These are phyloP conservation scores for Heliconius ismenius DNA, from an alignment of 2,888 invertebrate species.

Conservation along the genomic window DNA sequence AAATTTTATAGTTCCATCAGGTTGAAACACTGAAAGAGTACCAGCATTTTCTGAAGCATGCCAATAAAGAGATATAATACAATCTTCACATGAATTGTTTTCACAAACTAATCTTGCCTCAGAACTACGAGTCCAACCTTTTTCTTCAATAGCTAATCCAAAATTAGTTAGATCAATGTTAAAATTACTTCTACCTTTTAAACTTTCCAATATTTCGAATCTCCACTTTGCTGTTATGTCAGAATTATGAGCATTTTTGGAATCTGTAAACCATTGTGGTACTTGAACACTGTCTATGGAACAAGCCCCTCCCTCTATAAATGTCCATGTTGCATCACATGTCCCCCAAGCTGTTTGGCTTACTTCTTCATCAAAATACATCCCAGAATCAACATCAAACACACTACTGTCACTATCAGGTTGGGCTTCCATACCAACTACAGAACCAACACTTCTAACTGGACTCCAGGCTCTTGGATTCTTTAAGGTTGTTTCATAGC, in stretches of 20 bases:
- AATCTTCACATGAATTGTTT: constrained; percentile 85
- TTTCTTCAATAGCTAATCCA: constrained; percentile 90
- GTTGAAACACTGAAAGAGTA: constrained; percentile 88
- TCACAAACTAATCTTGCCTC: constrained; percentile 86
- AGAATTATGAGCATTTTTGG: constrained; percentile 80
- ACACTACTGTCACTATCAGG: constrained; percentile 92
- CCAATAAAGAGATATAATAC: constrained; percentile 91
- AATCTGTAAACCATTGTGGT: constrained; percentile 90
- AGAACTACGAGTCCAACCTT: constrained; percentile 92
- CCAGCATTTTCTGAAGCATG: constrained; percentile 87
- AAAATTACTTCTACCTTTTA: constrained; percentile 82
- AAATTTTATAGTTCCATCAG: constrained; percentile 90
- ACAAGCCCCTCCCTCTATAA: constrained; percentile 91
- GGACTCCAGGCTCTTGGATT: constrained; percentile 94
- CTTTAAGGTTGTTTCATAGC: constrained; percentile 87
- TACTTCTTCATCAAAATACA: constrained; percentile 90
- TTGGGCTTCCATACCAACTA: constrained; percentile 92
- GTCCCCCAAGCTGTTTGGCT: constrained; percentile 89
- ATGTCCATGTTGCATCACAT: constrained; percentile 90
- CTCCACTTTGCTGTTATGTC: constrained; percentile 90
- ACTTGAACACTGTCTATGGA: constrained; percentile 86
- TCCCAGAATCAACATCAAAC: constrained; percentile 90
- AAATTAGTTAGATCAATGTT: constrained; percentile 82
- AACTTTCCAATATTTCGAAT: constrained; percentile 85
- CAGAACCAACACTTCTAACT: constrained; percentile 92